Evolutionary conservation across 2,888 invertebrate genomes (phyloP).

Genomic region (Latrodectus hesperus): DNA sequence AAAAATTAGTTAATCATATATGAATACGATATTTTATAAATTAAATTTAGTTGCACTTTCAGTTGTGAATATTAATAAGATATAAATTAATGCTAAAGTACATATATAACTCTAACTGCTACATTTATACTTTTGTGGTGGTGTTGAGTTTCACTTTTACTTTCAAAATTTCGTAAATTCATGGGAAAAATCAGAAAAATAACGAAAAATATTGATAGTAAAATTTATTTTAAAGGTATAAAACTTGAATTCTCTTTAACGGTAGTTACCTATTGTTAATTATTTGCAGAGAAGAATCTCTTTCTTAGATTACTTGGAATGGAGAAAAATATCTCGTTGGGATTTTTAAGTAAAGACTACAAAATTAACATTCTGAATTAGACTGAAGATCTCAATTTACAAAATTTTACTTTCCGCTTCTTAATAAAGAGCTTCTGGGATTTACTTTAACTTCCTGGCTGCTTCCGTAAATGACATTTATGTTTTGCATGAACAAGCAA

Average conservation of each 20-base stretch:
- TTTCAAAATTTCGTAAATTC: no score
- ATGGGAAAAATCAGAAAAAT: no score
- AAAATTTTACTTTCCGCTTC: slow-evolving; percentile 27
- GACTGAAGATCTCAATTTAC: neutral
- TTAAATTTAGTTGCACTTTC: no score
- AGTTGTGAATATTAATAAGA: no score
- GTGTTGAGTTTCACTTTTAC: no score
- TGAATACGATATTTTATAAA: no score
- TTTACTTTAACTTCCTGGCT: slow-evolving; percentile 23
- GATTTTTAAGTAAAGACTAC: neutral
- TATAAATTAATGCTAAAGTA: no score
- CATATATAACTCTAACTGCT: no score
- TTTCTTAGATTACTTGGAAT: neutral
- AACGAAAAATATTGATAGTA: no score
- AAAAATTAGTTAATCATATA: no score
- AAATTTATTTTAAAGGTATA: no score
- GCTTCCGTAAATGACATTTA: slow-evolving; percentile 26
- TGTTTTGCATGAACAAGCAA: slow-evolving; percentile 30
- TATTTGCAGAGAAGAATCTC: neutral
- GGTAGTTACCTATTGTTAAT: neutral
- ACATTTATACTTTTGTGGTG: no score
- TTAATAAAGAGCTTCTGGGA: slow-evolving; percentile 25
- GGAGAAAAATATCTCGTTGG: neutral
- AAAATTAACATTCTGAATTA: slow-evolving; percentile 56
- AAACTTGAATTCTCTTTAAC: neutral